A percentile compares a stretch with the other conserved stretches of the same genome.
These are phyloP conservation scores for Saimiri boliviensis DNA, from an alignment of 2,113 vertebrate species.

Conservation along the genomic window DNA sequence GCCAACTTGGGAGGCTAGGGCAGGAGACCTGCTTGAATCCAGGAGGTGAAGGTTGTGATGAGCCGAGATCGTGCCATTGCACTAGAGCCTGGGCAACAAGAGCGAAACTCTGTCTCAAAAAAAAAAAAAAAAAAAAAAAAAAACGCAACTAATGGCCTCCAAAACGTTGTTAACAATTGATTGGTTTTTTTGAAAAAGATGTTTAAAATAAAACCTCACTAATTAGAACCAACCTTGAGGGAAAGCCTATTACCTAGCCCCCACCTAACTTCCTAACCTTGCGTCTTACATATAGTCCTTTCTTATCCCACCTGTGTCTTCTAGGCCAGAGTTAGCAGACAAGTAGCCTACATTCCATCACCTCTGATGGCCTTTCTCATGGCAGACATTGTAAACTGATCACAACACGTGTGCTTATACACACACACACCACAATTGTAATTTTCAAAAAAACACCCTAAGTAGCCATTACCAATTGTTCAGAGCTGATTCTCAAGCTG, in stretches of 20 bases:
- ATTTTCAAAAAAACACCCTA: not conserved
- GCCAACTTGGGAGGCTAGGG: no score
- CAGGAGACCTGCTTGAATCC: no score
- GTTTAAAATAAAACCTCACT: constrained; percentile 21
- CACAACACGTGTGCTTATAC: not conserved
- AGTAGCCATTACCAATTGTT: not conserved
- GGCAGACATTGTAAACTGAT: not conserved
- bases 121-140: not conserved
- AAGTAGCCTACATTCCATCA: no score
- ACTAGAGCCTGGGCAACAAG: no score
- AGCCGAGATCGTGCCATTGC: no score
- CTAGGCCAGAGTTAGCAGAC: not conserved
- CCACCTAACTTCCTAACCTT: not conserved
- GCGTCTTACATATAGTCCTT: not conserved
- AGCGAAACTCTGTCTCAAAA: no score
- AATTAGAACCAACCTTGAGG: not conserved
- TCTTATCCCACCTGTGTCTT: not conserved
- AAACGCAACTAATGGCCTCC: not conserved
- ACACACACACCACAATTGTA: not conserved
- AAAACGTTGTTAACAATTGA: not conserved
- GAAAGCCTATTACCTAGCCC: not conserved
- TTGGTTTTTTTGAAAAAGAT: not conserved
- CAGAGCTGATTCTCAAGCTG: not conserved
- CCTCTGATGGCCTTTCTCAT: not conserved
- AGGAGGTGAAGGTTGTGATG: no score